A percentile compares a stretch with the other conserved stretches of the same genome.
These are phyloP conservation scores for Diarsia brunnea DNA, from an alignment of 2,888 invertebrate genomes.

Conservation along the genomic window DNA sequence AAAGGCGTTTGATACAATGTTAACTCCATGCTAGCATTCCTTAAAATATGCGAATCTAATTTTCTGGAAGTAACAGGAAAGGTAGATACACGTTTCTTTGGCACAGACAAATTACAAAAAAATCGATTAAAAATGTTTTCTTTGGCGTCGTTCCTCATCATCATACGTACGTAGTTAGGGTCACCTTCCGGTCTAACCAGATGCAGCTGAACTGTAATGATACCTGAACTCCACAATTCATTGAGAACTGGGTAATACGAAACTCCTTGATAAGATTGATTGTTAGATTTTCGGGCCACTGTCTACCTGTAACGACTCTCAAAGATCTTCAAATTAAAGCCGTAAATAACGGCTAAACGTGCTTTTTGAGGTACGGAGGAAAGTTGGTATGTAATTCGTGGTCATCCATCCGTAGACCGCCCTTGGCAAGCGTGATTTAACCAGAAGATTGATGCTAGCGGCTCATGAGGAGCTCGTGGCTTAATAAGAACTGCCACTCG, in stretches of 20 bases:
- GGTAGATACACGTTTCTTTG: not conserved
- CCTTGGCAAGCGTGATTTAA: not conserved
- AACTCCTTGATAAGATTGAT: not conserved
- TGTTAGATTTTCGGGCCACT: not conserved
- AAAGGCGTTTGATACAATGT: constrained; percentile 20
- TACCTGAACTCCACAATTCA: not conserved
- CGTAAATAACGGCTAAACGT: too few species aligned
- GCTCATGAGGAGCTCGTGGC: too few species aligned
- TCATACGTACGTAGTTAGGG: not conserved
- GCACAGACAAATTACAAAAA: not conserved
- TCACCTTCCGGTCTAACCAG: not conserved
- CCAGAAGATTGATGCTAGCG: not conserved
- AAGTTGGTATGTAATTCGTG: not conserved
- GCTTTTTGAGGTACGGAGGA: not conserved
- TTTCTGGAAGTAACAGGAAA: not conserved
- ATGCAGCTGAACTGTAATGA: not conserved
- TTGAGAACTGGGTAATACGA: not conserved
- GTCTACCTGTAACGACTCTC: too few species aligned
- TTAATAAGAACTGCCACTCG: too few species aligned
- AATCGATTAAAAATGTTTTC: too few species aligned
- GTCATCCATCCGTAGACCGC: not conserved
- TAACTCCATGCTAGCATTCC: too few species aligned
- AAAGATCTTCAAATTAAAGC: too few species aligned
- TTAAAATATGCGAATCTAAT: not conserved
- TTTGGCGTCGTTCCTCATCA: too few species aligned